Base-by-base conservation (phyloP, 2,797 vertebrate species). In the Urocyon cinereoargenteus region DNA sequence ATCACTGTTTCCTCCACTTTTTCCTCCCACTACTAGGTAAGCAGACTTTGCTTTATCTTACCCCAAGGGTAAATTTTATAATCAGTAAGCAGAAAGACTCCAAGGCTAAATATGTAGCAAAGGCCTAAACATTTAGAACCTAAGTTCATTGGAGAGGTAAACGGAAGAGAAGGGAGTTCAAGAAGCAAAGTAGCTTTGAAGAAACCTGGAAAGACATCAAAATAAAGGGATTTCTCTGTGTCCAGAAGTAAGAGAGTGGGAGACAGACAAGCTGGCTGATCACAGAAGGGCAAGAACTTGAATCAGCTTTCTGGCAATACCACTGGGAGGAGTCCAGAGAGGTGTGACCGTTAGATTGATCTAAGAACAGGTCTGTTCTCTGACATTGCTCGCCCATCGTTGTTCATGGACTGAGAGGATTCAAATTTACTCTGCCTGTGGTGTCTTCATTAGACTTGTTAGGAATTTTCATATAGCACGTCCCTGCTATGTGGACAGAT, bases 101-200 rank as follows among this genome's bases (percentile, higher is more conserved):
- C 66, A 75, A 91, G 22, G 21, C 40, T 91, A 86, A 81, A 86
- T 6, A 73, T 85, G 79, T 53, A 89, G 79, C 36, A 93, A 92
- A 96, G 90, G 21, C 31, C 70, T 82, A 59, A 61, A 83, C 14
- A 22, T 96, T 68, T 62, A 92, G 75, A 92, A 92, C 28, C 28
- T 36, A 62, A 66, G 16, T 70, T 61, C 66, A n/a, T 21, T n/a
- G 18, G 55, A 91, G 51, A 82, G 55, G 28, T 14, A 77, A 34
- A 92, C 4, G 51, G 4, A 91, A 90, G 66, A 75, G 31, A 92
- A 55, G 28, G 61, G 45, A 68, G 45, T 45, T 55, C 92, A 28
- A 86, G 57, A 90, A 68, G 15, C 3, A 15, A 40, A 81, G 45
- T 49, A 5, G 28, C 57, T 95, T 86, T 79, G 55, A 31, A 68